phyloP scores from a whole-genome alignment of 2,797 vertebrate genomes.

The Tangara arthus region DNA sequence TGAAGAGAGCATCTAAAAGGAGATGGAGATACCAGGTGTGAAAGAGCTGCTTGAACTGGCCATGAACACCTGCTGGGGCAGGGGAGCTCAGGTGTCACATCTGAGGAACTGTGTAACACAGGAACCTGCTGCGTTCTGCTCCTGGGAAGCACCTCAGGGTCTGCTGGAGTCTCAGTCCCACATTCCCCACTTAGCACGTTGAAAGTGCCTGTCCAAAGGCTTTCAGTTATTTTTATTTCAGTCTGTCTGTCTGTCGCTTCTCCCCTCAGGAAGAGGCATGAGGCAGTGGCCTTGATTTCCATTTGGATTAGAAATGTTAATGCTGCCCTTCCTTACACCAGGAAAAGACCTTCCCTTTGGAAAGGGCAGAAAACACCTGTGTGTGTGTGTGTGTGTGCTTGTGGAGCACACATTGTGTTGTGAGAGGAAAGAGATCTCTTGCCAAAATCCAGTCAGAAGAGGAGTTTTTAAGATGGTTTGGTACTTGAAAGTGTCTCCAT shows the following conservation, averaged over 20 bases:
- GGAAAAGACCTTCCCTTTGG: neutral
- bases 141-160: neutral
- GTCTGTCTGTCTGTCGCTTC: neutral
- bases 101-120: neutral
- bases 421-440: neutral
- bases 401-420: rapidly evolving
- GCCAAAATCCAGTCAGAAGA: neutral
- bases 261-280: neutral
- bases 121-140: neutral
- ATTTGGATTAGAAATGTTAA: neutral
- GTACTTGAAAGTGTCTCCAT: neutral
- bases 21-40: neutral
- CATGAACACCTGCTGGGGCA: neutral
- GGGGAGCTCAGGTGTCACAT: neutral
- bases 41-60: neutral
- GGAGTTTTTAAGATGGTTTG: neutral
- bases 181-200: rapidly evolving
- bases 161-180: neutral
- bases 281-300: neutral
- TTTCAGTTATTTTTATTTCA: neutral
- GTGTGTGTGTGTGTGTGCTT: rapidly evolving
- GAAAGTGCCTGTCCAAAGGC: neutral
- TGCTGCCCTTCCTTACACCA: neutral
- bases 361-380: neutral
- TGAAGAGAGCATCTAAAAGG: neutral